Evolutionary conservation across 2,888 invertebrate species (phyloP).

Genomic region (Phalera bucephala): DNA sequence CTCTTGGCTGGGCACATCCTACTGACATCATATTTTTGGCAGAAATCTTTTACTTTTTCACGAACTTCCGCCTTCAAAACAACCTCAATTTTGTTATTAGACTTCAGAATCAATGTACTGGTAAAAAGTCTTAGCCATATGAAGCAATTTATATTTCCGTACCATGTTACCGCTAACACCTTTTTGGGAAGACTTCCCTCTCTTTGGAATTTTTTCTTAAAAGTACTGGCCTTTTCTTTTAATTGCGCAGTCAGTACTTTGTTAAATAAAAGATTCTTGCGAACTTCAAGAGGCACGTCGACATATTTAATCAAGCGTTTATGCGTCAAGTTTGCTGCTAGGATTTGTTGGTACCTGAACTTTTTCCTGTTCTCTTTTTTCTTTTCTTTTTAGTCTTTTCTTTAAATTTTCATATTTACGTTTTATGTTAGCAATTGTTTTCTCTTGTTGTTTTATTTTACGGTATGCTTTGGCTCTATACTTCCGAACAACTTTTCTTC

Average conservation of each 20-base stretch:
- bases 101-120: too few species aligned
- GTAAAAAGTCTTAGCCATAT: too few species aligned
- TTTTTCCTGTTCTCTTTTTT: background rate
- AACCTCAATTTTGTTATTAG: too few species aligned
- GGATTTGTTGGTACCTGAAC: slow-evolving; percentile 2
- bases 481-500: background rate
- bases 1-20: too few species aligned
- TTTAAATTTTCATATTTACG: slow-evolving; percentile 4
- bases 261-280: slow-evolving; percentile 6
- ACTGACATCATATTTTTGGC: too few species aligned
- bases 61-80: too few species aligned
- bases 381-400: slow-evolving; percentile 4
- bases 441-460: slow-evolving; percentile 4
- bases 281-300: slow-evolving; percentile 9
- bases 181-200: slow-evolving; percentile 13
- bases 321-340: slow-evolving; percentile 7
- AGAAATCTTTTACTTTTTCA: too few species aligned
- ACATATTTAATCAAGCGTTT: slow-evolving; percentile 9
- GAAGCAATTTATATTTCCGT: too few species aligned
- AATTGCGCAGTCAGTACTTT: too few species aligned
- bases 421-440: slow-evolving; percentile 5
- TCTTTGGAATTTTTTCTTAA: slow-evolving; percentile 14
- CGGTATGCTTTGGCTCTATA: slow-evolving; percentile 6
- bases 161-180: too few species aligned
- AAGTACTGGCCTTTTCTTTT: slow-evolving; percentile 1